Evolutionary conservation across 2,888 invertebrate genomes (phyloP), one percentile per base, ranked within the genome.

Genomic region (Pterobdella sp.): DNA sequence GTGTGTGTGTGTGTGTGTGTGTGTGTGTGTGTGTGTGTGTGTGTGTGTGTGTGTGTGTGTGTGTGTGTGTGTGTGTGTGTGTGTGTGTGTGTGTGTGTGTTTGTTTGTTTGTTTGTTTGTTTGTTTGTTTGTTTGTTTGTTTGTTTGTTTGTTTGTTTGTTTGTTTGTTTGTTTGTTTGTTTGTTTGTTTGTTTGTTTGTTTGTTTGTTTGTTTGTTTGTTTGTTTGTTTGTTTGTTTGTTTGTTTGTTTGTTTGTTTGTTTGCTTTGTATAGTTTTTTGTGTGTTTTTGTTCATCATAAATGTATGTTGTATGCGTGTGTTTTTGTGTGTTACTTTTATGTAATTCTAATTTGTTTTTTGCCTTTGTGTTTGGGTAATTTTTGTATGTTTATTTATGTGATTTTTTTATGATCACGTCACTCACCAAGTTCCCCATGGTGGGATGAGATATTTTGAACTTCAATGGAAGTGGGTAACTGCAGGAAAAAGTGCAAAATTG

Each of bases 21-120:
- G 52, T 42, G 72, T 65, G 72, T 72, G 72, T 72, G 65, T 32
- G 72, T 72, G 72, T 34, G 72, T 72, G 72, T 35, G 72, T 72
- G 65, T 10, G 72, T 72, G 65, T 10, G 65, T 65, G 72, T 3
- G 72, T 65, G 72, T 3, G 65, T 65, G 63, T 4, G 72, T 65
- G 72, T 4, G 72, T 2, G 64, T 7, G 64, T 66, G 65, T 22
- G 63, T 66, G 42, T 7, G 72, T 67, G 72, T 4, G 65, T 0
- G 72, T n/a, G n/a, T n/a, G n/a, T n/a, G n/a, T n/a, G n/a, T n/a
- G n/a, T n/a, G n/a, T n/a, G n/a, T n/a, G n/a, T n/a, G n/a, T n/a
- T n/a, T n/a, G n/a, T n/a, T n/a, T n/a, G n/a, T n/a, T n/a, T n/a
- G n/a, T n/a, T n/a, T n/a, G 52, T 49, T 49, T 49, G 52, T 49